Conservation (phyloP, 2,888 invertebrate genomes). For the Pseudoips prasinana region DNA sequence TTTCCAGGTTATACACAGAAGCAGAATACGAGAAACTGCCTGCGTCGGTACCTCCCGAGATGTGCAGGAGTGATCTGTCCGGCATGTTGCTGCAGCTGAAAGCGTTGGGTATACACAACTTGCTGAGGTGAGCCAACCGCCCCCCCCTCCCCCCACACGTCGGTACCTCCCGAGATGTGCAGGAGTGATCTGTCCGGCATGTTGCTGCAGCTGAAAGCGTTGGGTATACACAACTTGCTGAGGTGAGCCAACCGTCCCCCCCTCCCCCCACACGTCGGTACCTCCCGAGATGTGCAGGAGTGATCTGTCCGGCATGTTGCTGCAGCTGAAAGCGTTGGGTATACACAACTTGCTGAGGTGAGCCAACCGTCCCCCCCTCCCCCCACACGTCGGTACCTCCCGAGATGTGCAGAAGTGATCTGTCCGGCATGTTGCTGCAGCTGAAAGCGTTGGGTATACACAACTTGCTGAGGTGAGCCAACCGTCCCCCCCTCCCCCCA, state of each 20-base stretch:
- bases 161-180: slow-evolving; percentile 96
- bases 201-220: slow-evolving; percentile 94
- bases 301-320: slow-evolving; percentile 90
- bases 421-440: slow-evolving; percentile 92
- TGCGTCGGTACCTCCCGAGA: slow-evolving; percentile 92
- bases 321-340: slow-evolving; percentile 96
- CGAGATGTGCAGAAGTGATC: slow-evolving; percentile 95
- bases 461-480: slow-evolving; percentile 88
- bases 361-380: no score
- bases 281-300: slow-evolving; percentile 97
- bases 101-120: slow-evolving; percentile 96
- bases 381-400: slow-evolving; percentile 90
- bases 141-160: slow-evolving; percentile 84
- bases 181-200: slow-evolving; percentile 92
- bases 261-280: slow-evolving; percentile 85
- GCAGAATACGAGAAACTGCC: slow-evolving; percentile 87
- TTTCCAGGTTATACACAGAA: slow-evolving; percentile 88
- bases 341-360: slow-evolving; percentile 92
- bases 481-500: no score
- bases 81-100: slow-evolving; percentile 94
- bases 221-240: slow-evolving; percentile 96
- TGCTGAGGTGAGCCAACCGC: slow-evolving; percentile 86
- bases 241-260: no score
- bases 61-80: slow-evolving; percentile 94
- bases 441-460: slow-evolving; percentile 97